A percentile compares a stretch with the other conserved stretches of the same genome.
These are phyloP conservation scores for Arion vulgaris DNA, from an alignment of 1,140 invertebrate genomes.

Conservation along the genomic window DNA sequence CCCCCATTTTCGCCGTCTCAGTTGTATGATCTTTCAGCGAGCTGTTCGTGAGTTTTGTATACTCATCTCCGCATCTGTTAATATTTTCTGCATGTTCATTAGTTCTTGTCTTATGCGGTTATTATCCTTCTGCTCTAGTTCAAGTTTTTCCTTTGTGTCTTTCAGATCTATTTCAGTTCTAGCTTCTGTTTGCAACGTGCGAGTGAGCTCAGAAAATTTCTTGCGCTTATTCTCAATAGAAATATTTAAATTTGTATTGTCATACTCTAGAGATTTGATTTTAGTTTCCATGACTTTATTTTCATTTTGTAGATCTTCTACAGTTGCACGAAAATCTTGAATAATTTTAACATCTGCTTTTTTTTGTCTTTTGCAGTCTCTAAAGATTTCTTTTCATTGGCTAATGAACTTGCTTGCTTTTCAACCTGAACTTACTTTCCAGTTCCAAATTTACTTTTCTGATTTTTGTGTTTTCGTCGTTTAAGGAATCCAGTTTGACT, in stretches of 20 bases:
- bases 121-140: constrained; percentile 31
- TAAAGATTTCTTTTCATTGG: background rate
- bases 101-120: constrained; percentile 33
- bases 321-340: constrained; percentile 15
- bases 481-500: constrained; percentile 18
- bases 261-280: constrained; percentile 9
- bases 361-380: background rate
- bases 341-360: constrained; percentile 22
- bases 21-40: constrained; percentile 22
- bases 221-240: constrained; percentile 36
- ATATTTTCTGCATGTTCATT: constrained; percentile 27
- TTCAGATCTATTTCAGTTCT: constrained; percentile 33
- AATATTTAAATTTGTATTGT: background rate
- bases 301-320: constrained; percentile 25
- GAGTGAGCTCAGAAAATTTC: constrained; percentile 36
- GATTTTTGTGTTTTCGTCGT: constrained; percentile 38
- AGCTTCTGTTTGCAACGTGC: constrained; percentile 34
- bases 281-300: constrained; percentile 29
- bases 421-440: constrained; percentile 18
- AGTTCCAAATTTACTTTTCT: constrained; percentile 40
- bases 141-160: constrained; percentile 18
- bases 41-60: constrained; percentile 26
- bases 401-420: background rate
- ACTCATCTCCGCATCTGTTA: constrained; percentile 20
- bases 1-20: constrained; percentile 27